These are phyloP conservation scores for Chydorus sphaericus DNA, from an alignment of 2,888 invertebrate species.

Conservation along the genomic window DNA sequence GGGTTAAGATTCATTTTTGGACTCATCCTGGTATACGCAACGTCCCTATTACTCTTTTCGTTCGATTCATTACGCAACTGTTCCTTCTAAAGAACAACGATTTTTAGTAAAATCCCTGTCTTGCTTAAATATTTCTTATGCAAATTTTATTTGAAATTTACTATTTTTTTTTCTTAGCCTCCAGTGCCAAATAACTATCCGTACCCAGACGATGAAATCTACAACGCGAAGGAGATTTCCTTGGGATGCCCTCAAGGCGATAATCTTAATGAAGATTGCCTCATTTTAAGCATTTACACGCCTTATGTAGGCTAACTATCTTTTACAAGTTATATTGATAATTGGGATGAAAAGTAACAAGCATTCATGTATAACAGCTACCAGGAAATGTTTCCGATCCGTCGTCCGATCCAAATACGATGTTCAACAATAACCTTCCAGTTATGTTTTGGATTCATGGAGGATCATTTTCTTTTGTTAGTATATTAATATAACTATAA, in stretches of 20 bases:
- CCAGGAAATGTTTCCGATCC: conserved; percentile 6
- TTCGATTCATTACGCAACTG: conserved; percentile 9
- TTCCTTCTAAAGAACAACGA: conserved; percentile 6
- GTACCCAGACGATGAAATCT: conserved; percentile 11
- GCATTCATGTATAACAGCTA: neutral
- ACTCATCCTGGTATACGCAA: neutral
- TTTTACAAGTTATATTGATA: neutral
- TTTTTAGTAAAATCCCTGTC: conserved; percentile 9
- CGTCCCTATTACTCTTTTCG: conserved; percentile 8
- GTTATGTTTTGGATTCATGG: conserved; percentile 21
- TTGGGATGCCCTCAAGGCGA: conserved; percentile 10
- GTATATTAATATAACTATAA: too few relatives aligned
- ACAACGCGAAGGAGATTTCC: conserved; percentile 4
- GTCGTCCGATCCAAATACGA: neutral
- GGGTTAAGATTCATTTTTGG: neutral
- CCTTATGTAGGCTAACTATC: conserved; percentile 6
- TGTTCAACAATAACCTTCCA: conserved; percentile 14
- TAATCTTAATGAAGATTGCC: conserved; percentile 9
- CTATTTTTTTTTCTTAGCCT: conserved; percentile 1
- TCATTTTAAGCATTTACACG: conserved; percentile 13
- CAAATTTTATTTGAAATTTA: neutral
- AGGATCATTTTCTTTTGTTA: too few relatives aligned
- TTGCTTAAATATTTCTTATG: neutral
- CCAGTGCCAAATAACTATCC: conserved; percentile 9
- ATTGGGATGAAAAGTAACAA: neutral